phyloP scores from a whole-genome alignment of 30 jellyfish, hydroid and myxozoan species.

The Aurelia aurita complex sp. Pacific region DNA sequence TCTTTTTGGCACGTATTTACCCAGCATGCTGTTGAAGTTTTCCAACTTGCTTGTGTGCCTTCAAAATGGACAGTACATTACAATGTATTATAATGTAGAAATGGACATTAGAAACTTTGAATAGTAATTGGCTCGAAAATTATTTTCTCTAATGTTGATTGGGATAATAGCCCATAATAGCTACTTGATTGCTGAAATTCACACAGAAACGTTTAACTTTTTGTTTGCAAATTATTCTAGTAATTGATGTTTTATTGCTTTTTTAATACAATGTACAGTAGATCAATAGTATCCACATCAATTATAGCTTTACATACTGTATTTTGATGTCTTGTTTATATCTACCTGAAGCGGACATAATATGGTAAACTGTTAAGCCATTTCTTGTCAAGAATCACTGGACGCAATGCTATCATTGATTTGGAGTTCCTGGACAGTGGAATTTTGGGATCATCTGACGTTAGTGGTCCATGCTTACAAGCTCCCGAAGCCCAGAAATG shows the following conservation, averaged over 20 bases:
- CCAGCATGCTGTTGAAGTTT: constrained; percentile 36
- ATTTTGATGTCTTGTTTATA: not conserved
- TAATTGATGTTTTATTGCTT: too few relatives aligned
- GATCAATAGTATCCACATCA: too few relatives aligned
- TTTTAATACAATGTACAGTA: too few relatives aligned
- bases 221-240: too few relatives aligned
- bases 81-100: too few relatives aligned
- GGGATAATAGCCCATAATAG: too few relatives aligned
- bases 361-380: constrained; percentile 1
- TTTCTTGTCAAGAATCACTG: constrained; percentile 27
- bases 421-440: not conserved
- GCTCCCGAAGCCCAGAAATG: not conserved
- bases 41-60: constrained; percentile 40
- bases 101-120: not conserved
- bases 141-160: too few relatives aligned
- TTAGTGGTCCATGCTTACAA: not conserved
- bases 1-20: constrained; percentile 36
- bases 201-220: too few relatives aligned
- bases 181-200: too few relatives aligned
- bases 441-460: not conserved
- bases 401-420: not conserved
- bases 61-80: too few relatives aligned
- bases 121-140: too few relatives aligned
- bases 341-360: constrained; percentile 30
- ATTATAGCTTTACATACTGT: too few relatives aligned